Conservation (phyloP, 2,888 invertebrate species). For the Notocelia uddmanniana region DNA sequence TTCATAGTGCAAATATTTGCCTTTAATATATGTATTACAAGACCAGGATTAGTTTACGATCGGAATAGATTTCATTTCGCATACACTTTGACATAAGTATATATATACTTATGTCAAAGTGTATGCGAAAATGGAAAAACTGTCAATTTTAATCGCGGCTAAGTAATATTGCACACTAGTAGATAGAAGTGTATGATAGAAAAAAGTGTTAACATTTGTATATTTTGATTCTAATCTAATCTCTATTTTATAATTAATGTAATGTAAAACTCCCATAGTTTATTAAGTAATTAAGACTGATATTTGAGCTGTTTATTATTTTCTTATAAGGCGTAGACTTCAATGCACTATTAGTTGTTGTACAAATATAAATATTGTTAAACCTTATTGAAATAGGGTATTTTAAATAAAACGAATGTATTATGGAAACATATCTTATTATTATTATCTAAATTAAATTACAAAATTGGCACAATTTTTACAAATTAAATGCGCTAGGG, state of each 20-base stretch:
- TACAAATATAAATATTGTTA: constrained; percentile 31
- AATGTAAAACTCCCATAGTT: constrained; percentile 18
- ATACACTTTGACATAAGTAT: no score
- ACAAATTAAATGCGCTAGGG: constrained; percentile 34
- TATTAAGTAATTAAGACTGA: constrained; percentile 39
- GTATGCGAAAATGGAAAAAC: no score
- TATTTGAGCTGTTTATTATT: constrained; percentile 33
- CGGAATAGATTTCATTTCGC: no score
- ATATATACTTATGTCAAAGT: no score
- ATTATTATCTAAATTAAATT: constrained; percentile 35
- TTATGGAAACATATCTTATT: constrained; percentile 34
- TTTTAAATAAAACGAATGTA: constrained; percentile 33
- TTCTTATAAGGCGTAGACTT: constrained; percentile 24
- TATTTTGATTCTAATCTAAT: background rate
- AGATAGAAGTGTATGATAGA: background rate
- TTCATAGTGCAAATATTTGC: background rate
- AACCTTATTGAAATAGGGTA: constrained; percentile 38
- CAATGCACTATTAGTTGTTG: constrained; percentile 23
- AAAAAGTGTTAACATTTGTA: background rate
- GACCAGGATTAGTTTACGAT: no score
- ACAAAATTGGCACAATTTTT: constrained; percentile 37
- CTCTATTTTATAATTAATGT: constrained; percentile 24
- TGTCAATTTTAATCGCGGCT: no score
- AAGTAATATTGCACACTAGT: no score
- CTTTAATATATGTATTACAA: background rate